Conservation (phyloP, 2,797 vertebrate genomes). For the Alcedo quadribrachys region DNA sequence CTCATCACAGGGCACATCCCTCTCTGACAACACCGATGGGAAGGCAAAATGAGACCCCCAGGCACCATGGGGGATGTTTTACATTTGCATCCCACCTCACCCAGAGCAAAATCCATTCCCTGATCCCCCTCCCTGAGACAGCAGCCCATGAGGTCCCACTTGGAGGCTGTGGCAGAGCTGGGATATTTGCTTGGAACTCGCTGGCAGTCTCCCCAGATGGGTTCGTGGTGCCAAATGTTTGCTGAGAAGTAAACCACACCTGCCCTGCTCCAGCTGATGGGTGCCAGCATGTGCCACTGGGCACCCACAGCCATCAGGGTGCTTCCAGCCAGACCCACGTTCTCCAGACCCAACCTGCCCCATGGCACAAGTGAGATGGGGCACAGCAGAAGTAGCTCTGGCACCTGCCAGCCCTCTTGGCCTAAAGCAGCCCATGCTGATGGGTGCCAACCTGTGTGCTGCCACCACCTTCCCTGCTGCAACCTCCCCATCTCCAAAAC, state of each 20-base stretch:
- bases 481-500: background rate
- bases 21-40: fast-evolving
- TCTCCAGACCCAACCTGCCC: background rate
- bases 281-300: background rate
- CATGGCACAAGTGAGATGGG: background rate
- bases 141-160: background rate
- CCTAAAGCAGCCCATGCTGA: background rate
- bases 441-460: background rate
- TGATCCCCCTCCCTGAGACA: background rate
- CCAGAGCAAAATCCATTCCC: background rate
- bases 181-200: background rate
- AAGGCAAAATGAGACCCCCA: background rate
- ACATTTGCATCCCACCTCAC: background rate
- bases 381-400: fast-evolving
- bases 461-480: background rate
- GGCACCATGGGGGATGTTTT: background rate
- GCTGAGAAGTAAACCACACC: background rate
- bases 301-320: background rate
- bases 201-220: background rate
- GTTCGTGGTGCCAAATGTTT: background rate
- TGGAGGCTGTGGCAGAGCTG: fast-evolving
- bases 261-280: background rate
- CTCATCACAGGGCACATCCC: constrained; percentile 5
- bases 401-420: background rate
- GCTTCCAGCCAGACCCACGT: background rate